phyloP scores from a whole-genome alignment of 2,888 invertebrate genomes.

The Diarsia rubi region DNA sequence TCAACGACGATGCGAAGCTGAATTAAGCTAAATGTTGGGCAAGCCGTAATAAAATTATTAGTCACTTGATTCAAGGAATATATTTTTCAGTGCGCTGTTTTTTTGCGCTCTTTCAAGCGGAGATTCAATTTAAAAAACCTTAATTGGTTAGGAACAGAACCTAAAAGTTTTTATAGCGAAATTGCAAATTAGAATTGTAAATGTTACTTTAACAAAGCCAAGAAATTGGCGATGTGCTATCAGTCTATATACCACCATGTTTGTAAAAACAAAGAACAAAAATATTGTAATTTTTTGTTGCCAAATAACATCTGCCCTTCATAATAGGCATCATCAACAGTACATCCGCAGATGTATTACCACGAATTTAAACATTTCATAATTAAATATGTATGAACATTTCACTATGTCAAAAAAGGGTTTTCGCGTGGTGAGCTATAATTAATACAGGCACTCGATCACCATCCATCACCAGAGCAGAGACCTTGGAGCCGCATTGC shows the following conservation, averaged over 20 bases:
- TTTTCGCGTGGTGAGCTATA: slow-evolving; percentile 30
- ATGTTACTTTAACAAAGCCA: not conserved
- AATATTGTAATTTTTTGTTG: not conserved
- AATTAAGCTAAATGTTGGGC: slow-evolving; percentile 29
- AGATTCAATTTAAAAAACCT: slow-evolving; percentile 17
- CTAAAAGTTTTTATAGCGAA: slow-evolving; percentile 4
- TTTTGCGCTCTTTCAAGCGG: slow-evolving; percentile 17
- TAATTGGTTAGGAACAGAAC: slow-evolving; percentile 12
- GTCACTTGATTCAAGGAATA: slow-evolving; percentile 19
- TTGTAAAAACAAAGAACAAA: not conserved
- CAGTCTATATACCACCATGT: not conserved
- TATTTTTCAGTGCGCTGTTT: slow-evolving; percentile 20
- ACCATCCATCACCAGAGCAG: slow-evolving; percentile 50
- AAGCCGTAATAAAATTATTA: slow-evolving; percentile 17
- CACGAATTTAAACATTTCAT: slow-evolving; percentile 6
- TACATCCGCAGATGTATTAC: not conserved
- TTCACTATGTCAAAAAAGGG: slow-evolving; percentile 38
- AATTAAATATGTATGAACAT: slow-evolving; percentile 23
- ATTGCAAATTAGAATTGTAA: slow-evolving; percentile 9
- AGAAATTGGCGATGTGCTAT: not conserved
- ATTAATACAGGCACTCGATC: slow-evolving; percentile 52
- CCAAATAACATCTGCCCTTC: not conserved
- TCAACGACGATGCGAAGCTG: not conserved
- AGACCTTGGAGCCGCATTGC: slow-evolving; percentile 40
- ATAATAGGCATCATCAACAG: not conserved